Percentiles rank a stretch among this genome's conserved stretches.
These are phyloP conservation scores for Plemyria rubiginata DNA, from an alignment of 2,888 invertebrate species.

Conservation along the genomic window DNA sequence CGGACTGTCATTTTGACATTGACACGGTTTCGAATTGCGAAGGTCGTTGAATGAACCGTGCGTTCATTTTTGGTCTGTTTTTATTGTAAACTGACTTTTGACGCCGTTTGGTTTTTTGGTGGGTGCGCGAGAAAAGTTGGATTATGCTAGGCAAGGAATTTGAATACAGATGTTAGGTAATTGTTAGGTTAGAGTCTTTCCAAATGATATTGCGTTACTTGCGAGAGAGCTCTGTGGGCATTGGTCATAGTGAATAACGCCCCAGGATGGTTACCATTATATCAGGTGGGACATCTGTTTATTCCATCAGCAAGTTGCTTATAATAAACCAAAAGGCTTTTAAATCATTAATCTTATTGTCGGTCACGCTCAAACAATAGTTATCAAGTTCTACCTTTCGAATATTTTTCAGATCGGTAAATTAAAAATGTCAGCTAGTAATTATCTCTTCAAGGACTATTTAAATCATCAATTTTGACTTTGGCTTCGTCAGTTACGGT, in stretches of 20 bases:
- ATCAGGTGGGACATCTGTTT: no score
- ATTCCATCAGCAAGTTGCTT: no score
- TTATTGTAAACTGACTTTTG: background rate
- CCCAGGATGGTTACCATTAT: no score
- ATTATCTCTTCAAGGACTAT: conserved; percentile 28
- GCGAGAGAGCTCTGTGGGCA: no score
- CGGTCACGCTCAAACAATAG: background rate
- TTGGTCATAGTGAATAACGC: no score
- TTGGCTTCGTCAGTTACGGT: conserved; percentile 30
- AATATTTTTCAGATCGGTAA: conserved; percentile 1
- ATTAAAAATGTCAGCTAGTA: conserved; percentile 26
- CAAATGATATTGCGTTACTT: no score
- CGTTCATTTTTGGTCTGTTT: background rate
- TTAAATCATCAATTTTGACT: conserved; percentile 25
- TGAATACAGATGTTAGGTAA: no score
- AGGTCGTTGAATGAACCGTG: conserved; percentile 47
- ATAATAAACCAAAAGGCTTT: background rate
- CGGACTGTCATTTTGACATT: conserved; percentile 55
- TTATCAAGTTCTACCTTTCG: background rate
- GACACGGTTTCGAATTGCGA: conserved; percentile 56
- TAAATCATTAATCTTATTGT: background rate
- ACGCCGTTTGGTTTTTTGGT: background rate
- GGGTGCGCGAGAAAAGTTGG: no score
- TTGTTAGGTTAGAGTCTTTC: no score
- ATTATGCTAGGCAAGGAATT: no score